Evolutionary conservation across 1,140 invertebrate species (phyloP).

Genomic region (Magallana ariakensis): DNA sequence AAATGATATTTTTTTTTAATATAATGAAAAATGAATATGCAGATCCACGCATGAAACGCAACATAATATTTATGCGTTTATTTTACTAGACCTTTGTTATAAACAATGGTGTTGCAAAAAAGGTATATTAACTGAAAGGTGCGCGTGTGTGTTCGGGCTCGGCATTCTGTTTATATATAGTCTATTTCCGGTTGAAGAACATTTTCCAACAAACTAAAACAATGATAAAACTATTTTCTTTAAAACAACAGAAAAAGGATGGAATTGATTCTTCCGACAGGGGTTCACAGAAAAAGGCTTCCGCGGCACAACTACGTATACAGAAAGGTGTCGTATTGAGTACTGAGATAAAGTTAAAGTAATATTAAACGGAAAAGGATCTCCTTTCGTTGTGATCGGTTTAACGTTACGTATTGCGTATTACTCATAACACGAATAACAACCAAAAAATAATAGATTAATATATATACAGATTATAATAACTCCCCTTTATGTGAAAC

Average conservation of each 20-base stretch:
- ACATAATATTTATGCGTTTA: no score
- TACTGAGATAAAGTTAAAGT: background rate
- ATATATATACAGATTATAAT: no score
- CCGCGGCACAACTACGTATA: constrained; percentile 96
- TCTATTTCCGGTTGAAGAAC: constrained; percentile 15
- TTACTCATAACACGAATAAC: no score
- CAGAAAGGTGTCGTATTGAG: constrained; percentile 90
- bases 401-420: no score
- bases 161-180: background rate
- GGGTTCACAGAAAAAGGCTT: constrained; percentile 92
- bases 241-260: constrained; percentile 99
- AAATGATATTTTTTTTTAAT: no score
- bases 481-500: no score
- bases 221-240: constrained; percentile 98
- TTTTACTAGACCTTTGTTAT: no score
- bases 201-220: constrained; percentile 50
- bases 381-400: background rate
- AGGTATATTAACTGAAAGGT: no score
- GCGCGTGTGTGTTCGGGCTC: background rate
- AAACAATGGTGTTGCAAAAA: no score
- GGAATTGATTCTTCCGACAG: constrained; percentile 85
- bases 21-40: no score
- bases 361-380: background rate
- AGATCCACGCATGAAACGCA: no score
- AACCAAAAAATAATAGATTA: no score